Conservation (phyloP, 35 echinoderm and acorn worm species). For the Amphiura filiformis region DNA sequence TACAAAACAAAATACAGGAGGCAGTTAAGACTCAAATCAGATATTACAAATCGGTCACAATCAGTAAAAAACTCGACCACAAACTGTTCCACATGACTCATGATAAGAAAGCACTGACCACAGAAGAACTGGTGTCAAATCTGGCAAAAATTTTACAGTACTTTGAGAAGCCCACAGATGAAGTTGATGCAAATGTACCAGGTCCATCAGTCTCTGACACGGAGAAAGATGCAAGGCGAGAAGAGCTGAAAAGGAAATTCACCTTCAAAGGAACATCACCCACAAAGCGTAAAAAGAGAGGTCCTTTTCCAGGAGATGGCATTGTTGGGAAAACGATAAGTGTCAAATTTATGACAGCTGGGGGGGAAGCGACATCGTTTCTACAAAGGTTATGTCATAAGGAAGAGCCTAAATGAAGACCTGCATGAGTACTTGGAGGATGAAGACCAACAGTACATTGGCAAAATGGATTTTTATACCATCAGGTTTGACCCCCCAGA, state of each 20-base stretch:
- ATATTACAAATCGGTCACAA: constrained; percentile 23
- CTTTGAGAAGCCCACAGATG: neutral
- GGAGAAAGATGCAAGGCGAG: constrained; percentile 13
- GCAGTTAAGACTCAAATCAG: constrained; percentile 5
- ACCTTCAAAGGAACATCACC: neutral
- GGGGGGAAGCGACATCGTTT: constrained; percentile 20
- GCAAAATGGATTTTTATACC: constrained; percentile 60
- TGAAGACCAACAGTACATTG: constrained; percentile 40
- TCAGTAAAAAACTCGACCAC: neutral
- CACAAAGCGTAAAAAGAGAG: neutral
- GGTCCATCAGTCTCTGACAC: neutral
- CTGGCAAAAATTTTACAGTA: constrained; percentile 9
- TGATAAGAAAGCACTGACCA: constrained; percentile 8
- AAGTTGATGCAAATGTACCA: neutral
- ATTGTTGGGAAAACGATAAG: constrained; percentile 25
- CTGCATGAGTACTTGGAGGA: constrained; percentile 45
- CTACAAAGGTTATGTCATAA: constrained; percentile 51
- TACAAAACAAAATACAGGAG: constrained; percentile 3
- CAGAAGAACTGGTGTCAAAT: constrained; percentile 12
- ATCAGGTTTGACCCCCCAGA: constrained; percentile 36
- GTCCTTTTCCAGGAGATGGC: constrained; percentile 9
- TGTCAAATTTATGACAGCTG: constrained; percentile 17
- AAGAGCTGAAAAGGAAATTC: constrained; percentile 22
- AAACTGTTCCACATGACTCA: constrained; percentile 8
- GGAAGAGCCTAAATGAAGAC: constrained; percentile 51